Evolutionary conservation across 2,888 invertebrate genomes (phyloP), one percentile per base, ranked within the genome.

Genomic region (Heliconius erato): DNA sequence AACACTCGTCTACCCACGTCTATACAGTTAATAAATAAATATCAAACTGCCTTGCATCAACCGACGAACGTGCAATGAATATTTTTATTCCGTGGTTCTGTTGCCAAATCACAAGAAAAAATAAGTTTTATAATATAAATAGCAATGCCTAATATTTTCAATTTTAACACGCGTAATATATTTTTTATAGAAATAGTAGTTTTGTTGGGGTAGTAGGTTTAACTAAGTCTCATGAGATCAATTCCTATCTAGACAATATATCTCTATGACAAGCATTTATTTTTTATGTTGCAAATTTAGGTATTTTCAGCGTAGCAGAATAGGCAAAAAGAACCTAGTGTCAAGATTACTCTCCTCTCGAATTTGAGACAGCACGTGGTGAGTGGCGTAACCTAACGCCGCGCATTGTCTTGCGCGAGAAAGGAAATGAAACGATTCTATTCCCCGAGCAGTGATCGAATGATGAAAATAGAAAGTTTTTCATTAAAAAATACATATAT

Each of bases 1-100:
- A 40, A 77, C 49, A 74, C 63, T 67, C 74, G 74, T 35, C 83
- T 85, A 84, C 83, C 81, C 83, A 79, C 84, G 84, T 86, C 82
- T 72, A 83, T 69, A 32, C 82, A 76, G 82, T 82, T 72, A 78
- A 83, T 79, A 84, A 81, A 79, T 84, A 82, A 84, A 78, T 59
- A 76, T 59, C 77, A 79, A 81, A 87, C 83, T 83, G 86, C 71
- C 35, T 40, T 77, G 35, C 63, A 35, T 40, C 26, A 1, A 49
- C 23, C 71, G 49, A 80, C 32, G 67, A 7, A 76, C 76, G 76
- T 63, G 63, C 26, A 26, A n/a, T 49, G 78, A 40, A 78, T 78
- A 78, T 78, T 67, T 67, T 67, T 49, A 44, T 67, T 28, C 12
- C 44, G 6, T 78, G 16, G 28, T 44, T 67, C 67, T 28, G 49